phyloP scores from a whole-genome alignment of 1,140 invertebrate genomes.

The Drosophila oshimai region DNA sequence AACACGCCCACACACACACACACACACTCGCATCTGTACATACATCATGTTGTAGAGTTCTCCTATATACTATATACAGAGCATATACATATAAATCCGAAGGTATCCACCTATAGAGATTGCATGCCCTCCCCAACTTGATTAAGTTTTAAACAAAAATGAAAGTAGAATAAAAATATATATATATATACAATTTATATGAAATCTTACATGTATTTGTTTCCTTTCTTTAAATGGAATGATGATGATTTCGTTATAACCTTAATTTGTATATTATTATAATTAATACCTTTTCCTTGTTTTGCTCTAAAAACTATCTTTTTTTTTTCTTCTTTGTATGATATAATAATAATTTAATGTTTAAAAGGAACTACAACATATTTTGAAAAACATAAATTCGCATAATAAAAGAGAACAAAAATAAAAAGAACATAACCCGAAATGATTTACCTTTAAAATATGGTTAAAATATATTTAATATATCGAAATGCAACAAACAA shows the following conservation, averaged over 20 bases:
- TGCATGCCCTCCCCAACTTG: constrained; percentile 13
- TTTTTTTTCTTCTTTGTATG: constrained; percentile 26
- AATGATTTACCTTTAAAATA: constrained; percentile 36
- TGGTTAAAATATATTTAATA: constrained; percentile 39
- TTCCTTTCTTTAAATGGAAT: constrained; percentile 18
- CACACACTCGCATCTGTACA: constrained; percentile 18
- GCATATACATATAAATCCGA: not conserved
- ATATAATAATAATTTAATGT: constrained; percentile 8
- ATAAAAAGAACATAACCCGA: constrained; percentile 4
- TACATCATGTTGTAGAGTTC: constrained; percentile 32
- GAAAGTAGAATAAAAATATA: constrained; percentile 23
- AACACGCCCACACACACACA: not conserved
- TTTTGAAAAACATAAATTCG: constrained; percentile 82
- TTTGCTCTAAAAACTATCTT: not conserved
- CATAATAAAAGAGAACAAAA: constrained; percentile 22
- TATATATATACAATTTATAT: not conserved
- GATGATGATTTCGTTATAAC: constrained; percentile 11
- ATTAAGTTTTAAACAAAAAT: constrained; percentile 1
- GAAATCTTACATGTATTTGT: constrained; percentile 18
- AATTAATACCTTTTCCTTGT: not conserved
- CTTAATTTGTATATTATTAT: constrained; percentile 8
- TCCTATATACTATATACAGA: constrained; percentile 4
- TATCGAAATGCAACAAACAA: constrained; percentile 22
- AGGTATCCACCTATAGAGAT: constrained; percentile 13
- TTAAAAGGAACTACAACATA: constrained; percentile 73